phyloP scores from a whole-genome alignment of 1,140 invertebrate genomes.

The Arion vulgaris region DNA sequence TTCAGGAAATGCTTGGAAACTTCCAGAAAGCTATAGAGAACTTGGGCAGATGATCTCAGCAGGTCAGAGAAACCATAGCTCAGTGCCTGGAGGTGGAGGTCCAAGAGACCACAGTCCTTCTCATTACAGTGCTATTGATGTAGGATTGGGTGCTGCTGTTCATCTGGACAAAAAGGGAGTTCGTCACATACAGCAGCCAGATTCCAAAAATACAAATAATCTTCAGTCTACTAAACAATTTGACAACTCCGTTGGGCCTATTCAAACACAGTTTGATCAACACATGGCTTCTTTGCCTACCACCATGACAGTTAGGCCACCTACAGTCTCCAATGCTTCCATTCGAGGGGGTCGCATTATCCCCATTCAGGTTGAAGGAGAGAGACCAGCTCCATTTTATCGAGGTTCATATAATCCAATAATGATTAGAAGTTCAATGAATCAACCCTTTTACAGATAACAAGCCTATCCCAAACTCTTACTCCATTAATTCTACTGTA shows the following conservation, averaged over 20 bases:
- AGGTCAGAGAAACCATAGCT: neutral
- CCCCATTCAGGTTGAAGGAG: conserved; percentile 36
- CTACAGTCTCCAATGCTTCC: neutral
- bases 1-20: conserved; percentile 40
- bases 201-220: neutral
- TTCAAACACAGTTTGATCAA: neutral
- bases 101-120: neutral
- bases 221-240: neutral
- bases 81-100: neutral
- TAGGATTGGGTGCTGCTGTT: conserved; percentile 37
- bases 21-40: conserved; percentile 38
- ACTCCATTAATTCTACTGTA: neutral
- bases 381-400: neutral
- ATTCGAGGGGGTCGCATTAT: conserved; percentile 23
- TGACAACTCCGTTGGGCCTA: neutral
- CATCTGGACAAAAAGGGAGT: conserved; percentile 11
- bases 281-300: neutral
- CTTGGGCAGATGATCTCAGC: conserved; percentile 35
- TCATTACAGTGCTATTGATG: conserved; percentile 28
- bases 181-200: neutral
- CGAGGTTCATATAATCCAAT: neutral
- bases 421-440: neutral
- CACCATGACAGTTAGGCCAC: conserved; percentile 25
- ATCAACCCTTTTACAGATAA: neutral
- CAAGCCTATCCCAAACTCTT: neutral